Percentiles rank a stretch among this genome's conserved stretches.
These are phyloP conservation scores for Hirtodrosophila duncani DNA, from an alignment of 2,888 invertebrate genomes.

Conservation along the genomic window DNA sequence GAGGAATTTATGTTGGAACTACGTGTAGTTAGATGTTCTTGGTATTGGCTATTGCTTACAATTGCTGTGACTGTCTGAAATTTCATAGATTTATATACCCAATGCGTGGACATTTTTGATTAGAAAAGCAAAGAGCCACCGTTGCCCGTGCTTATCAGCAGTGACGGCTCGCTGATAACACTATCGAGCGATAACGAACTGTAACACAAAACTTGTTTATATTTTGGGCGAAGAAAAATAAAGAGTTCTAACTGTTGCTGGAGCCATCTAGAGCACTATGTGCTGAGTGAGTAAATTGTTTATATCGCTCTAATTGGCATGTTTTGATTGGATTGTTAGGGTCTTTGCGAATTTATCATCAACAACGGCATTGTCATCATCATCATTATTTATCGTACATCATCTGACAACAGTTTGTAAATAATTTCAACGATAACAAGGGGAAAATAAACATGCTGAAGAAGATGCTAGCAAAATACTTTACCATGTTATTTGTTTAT, in stretches of 20 bases:
- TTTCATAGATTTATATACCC: slow-evolving; percentile 56
- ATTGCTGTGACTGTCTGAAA: slow-evolving; percentile 52
- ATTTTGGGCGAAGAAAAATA: slow-evolving; percentile 40
- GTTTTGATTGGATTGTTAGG: slow-evolving; percentile 15
- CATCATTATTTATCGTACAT: no score
- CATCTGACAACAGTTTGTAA: no score
- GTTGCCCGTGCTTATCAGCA: no score
- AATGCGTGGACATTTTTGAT: no score
- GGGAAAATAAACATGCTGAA: no score
- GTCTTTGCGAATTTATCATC: slow-evolving; percentile 3
- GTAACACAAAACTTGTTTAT: slow-evolving; percentile 31
- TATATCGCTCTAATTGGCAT: slow-evolving; percentile 28
- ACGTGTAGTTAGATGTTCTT: slow-evolving; percentile 49
- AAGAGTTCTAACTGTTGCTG: slow-evolving; percentile 34
- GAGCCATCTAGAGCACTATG: neutral
- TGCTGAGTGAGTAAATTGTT: slow-evolving; percentile 31
- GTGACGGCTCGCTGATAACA: slow-evolving; percentile 32
- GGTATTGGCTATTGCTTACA: slow-evolving; percentile 46
- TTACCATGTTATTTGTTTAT: no score
- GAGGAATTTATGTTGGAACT: no score
- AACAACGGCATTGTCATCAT: slow-evolving; percentile 14
- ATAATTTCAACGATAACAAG: no score
- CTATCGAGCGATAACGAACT: slow-evolving; percentile 16
- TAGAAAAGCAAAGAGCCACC: no score
- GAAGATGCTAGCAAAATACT: no score